Conservation (phyloP, 1,140 invertebrate species). For the Phocides pigmalion region DNA sequence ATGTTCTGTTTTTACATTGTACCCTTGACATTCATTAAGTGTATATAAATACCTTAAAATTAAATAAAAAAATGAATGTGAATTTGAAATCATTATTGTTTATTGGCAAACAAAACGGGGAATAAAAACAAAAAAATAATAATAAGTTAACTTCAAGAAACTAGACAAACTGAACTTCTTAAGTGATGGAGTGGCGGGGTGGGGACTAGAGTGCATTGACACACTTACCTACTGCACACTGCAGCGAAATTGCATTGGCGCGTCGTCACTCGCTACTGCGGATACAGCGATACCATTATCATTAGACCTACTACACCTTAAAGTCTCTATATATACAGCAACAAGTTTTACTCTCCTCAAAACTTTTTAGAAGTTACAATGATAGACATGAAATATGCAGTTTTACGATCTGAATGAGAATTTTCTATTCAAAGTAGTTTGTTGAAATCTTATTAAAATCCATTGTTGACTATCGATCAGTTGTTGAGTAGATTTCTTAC, state of each 20-base stretch:
- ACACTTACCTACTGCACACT: constrained; percentile 78
- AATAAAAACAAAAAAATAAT: neutral
- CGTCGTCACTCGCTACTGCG: constrained; percentile 61
- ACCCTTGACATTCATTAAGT: no score
- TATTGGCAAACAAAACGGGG: no score
- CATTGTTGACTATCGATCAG: no score
- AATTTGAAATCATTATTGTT: no score
- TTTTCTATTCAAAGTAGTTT: neutral
- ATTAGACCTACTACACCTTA: constrained; percentile 46
- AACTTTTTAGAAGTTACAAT: no score
- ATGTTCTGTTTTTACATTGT: no score
- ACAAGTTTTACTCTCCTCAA: constrained; percentile 31
- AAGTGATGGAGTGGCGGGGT: constrained; percentile 66
- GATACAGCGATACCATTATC: constrained; percentile 53
- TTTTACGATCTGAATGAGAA: neutral
- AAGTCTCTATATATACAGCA: constrained; percentile 11
- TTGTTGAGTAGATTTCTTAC: no score
- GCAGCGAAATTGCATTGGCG: constrained; percentile 74
- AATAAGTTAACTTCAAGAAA: constrained; percentile 39
- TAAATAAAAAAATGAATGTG: no score
- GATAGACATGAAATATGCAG: neutral
- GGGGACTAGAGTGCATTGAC: constrained; percentile 78
- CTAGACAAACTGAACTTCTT: constrained; percentile 69
- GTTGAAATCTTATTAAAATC: no score
- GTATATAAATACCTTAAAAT: no score